Percentiles rank a stretch among this genome's conserved stretches.
phyloP scores from a whole-genome alignment of 2,888 invertebrate species.

The Orthosia incerta region DNA sequence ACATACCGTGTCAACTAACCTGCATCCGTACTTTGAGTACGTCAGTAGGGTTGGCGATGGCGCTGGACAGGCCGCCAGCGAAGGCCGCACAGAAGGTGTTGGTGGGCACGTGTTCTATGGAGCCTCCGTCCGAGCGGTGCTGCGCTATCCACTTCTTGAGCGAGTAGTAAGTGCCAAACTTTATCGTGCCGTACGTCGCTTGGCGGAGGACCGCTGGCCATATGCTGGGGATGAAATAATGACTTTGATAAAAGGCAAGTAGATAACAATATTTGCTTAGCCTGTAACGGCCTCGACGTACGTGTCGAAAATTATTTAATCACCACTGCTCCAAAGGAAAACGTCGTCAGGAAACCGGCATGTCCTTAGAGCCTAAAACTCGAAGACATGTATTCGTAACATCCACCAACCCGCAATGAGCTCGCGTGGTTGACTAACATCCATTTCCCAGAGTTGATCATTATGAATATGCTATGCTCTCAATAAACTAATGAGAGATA shows the following conservation, averaged over 20 bases:
- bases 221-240: slow-evolving; percentile 91
- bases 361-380: too few relatives aligned
- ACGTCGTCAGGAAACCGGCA: too few relatives aligned
- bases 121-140: slow-evolving; percentile 86
- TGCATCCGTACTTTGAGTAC: slow-evolving; percentile 99
- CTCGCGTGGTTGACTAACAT: too few relatives aligned
- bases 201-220: slow-evolving; percentile 98
- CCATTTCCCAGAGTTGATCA: too few relatives aligned
- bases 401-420: too few relatives aligned
- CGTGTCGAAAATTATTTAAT: too few relatives aligned
- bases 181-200: slow-evolving; percentile 98
- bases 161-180: slow-evolving; percentile 98
- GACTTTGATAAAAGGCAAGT: neutral
- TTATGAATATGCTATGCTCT: too few relatives aligned
- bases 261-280: too few relatives aligned
- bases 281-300: too few relatives aligned
- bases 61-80: slow-evolving; percentile 97
- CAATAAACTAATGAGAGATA: too few relatives aligned
- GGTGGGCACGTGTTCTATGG: slow-evolving; percentile 91
- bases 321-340: too few relatives aligned
- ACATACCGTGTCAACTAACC: slow-evolving; percentile 81
- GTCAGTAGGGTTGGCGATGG: slow-evolving; percentile 99
- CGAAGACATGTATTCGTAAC: too few relatives aligned
- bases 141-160: slow-evolving; percentile 93
- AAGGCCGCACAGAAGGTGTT: slow-evolving; percentile 96